Conservation (phyloP, 2,797 vertebrate genomes). For the Coreius guichenoti region DNA sequence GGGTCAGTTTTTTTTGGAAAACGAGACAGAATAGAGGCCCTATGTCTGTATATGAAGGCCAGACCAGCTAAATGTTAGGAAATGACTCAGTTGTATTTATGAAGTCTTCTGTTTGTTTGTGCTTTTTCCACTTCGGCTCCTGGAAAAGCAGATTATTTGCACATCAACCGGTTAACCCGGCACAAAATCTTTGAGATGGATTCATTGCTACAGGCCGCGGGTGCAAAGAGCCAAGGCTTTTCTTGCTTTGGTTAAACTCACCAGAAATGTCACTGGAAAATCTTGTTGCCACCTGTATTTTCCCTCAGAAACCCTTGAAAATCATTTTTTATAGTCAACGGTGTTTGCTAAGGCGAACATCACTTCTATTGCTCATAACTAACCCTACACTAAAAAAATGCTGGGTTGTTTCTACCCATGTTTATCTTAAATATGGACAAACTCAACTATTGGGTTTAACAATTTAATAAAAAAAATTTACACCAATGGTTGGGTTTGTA, state of each 20-base stretch:
- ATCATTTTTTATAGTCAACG: not conserved
- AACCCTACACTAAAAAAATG: no score
- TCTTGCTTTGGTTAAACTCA: constrained; percentile 40
- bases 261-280: constrained; percentile 51
- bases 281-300: constrained; percentile 56
- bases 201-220: constrained; percentile 70
- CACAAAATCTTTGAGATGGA: constrained; percentile 72
- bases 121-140: constrained; percentile 68
- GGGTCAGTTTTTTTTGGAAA: constrained; percentile 24
- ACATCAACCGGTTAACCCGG: constrained; percentile 68
- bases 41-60: constrained; percentile 45
- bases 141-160: constrained; percentile 75
- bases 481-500: no score
- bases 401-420: no score
- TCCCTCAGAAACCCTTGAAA: constrained; percentile 22
- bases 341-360: constrained; percentile 22
- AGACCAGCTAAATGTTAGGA: constrained; percentile 56
- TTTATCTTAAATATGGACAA: no score
- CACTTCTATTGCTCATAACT: constrained; percentile 1
- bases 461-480: no score
- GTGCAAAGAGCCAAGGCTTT: constrained; percentile 47
- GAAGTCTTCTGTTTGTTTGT: constrained; percentile 64
- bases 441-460: no score
- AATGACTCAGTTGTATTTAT: constrained; percentile 65
- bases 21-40: constrained; percentile 22